These are phyloP conservation scores for Scaptomyza hsui DNA, from an alignment of 1,140 invertebrate genomes.

Conservation along the genomic window DNA sequence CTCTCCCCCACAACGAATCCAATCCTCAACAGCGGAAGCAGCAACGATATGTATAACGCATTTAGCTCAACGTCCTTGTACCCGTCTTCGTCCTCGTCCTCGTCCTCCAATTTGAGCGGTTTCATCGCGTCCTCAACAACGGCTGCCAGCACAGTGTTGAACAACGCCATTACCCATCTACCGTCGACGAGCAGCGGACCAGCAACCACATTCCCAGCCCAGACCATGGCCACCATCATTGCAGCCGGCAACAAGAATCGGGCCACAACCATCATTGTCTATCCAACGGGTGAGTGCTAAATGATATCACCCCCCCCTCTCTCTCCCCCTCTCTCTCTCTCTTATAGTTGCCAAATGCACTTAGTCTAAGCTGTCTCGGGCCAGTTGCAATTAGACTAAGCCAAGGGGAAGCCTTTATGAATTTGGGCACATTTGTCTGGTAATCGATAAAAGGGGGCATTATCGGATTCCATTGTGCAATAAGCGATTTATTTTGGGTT, in stretches of 20 bases:
- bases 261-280: conserved; percentile 74
- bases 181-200: conserved; percentile 38
- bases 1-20: conserved; percentile 17
- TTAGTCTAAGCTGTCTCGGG: no score
- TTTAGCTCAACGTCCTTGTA: conserved; percentile 21
- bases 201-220: conserved; percentile 58
- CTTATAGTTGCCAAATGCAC: no score
- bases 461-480: no score
- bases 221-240: conserved; percentile 73
- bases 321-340: not conserved
- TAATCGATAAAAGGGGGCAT: no score
- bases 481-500: no score
- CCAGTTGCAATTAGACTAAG: no score
- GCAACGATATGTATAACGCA: conserved; percentile 40
- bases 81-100: not conserved
- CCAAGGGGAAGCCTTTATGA: no score
- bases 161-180: conserved; percentile 46
- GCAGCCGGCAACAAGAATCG: conserved; percentile 77
- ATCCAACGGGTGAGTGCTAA: conserved; percentile 83
- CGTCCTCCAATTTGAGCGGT: conserved; percentile 51
- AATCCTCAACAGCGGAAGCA: not conserved
- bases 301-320: no score
- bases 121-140: conserved; percentile 70
- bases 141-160: conserved; percentile 53
- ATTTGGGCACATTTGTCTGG: no score